Conservation (phyloP, 2,888 invertebrate genomes). For the Beris morrisii region DNA sequence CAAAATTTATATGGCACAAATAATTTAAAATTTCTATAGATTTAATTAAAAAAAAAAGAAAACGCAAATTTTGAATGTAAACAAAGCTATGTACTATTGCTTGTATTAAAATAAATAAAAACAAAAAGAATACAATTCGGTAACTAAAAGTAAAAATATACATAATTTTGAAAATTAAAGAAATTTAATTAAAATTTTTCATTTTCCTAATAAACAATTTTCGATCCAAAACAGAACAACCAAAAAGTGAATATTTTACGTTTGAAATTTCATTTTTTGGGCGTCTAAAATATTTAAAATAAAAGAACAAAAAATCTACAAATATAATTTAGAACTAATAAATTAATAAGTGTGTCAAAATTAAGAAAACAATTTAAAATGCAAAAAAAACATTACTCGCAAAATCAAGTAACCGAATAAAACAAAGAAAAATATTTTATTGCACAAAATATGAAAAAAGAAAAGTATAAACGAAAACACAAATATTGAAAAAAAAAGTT, state of each 20-base stretch:
- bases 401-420: slow-evolving; percentile 5
- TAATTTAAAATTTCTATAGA: too few relatives aligned
- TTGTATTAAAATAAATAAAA: too few relatives aligned
- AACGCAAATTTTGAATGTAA: too few relatives aligned
- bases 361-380: slow-evolving; percentile 1
- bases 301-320: slow-evolving; percentile 1
- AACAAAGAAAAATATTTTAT: slow-evolving; percentile 12
- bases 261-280: slow-evolving; percentile 22
- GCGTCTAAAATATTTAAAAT: neutral
- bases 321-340: neutral
- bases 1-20: too few relatives aligned
- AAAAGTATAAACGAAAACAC: slow-evolving; percentile 21
- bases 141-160: too few relatives aligned
- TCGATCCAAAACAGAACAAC: too few relatives aligned
- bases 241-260: slow-evolving; percentile 22
- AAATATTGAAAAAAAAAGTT: slow-evolving; percentile 5
- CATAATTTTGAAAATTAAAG: too few relatives aligned
- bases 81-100: too few relatives aligned
- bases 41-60: too few relatives aligned
- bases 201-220: too few relatives aligned
- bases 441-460: slow-evolving; percentile 27
- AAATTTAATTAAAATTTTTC: too few relatives aligned
- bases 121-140: too few relatives aligned
- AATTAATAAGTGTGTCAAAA: neutral
- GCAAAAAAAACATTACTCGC: neutral